These are phyloP conservation scores for Glyptemys insculpta DNA, from an alignment of 2,797 vertebrate genomes.

Conservation along the genomic window DNA sequence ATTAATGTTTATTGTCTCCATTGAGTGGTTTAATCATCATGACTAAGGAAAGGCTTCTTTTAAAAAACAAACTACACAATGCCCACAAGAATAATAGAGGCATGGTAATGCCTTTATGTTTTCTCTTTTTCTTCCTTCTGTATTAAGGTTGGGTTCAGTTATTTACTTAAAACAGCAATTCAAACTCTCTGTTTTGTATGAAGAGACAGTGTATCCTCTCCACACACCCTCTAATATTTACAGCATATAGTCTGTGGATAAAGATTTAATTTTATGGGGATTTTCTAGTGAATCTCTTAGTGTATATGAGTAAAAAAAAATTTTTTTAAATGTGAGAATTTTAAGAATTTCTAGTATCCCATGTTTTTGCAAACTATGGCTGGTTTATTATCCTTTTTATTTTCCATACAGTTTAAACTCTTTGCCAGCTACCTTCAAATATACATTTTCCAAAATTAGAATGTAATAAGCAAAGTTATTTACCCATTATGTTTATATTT, in stretches of 20 bases:
- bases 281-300: constrained; percentile 5
- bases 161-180: constrained; percentile 29
- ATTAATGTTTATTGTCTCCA: not conserved
- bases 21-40: not conserved
- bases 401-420: not conserved
- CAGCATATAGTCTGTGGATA: not conserved
- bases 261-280: not conserved
- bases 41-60: constrained; percentile 29
- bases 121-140: constrained; percentile 60
- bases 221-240: not conserved
- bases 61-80: constrained; percentile 34
- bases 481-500: not conserved
- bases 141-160: constrained; percentile 52
- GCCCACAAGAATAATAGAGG: not conserved
- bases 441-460: not conserved
- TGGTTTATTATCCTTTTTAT: not conserved
- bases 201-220: constrained; percentile 29
- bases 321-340: not conserved
- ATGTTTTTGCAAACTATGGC: not conserved
- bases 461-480: not conserved
- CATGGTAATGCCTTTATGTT: constrained; percentile 64
- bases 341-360: not conserved
- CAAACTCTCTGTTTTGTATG: not conserved
- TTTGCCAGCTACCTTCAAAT: not conserved
- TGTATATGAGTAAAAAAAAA: not conserved